Evolutionary conservation across 2,888 invertebrate genomes (phyloP).

Genomic region (Dryadula phaetusa): DNA sequence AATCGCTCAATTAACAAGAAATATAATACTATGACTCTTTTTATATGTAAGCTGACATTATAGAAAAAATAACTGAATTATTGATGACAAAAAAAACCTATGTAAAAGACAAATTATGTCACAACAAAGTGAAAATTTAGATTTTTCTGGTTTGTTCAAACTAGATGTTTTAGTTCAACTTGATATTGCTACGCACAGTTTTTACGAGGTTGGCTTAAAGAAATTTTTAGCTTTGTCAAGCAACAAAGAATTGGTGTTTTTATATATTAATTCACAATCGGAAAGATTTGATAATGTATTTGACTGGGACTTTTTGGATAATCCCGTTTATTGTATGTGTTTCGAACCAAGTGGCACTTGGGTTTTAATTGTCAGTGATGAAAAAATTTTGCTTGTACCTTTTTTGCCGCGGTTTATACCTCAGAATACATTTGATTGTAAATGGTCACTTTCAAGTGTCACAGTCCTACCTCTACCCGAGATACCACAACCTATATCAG

Average conservation of each 20-base stretch:
- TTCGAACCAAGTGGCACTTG: constrained; percentile 93
- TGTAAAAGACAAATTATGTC: constrained; percentile 59
- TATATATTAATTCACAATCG: constrained; percentile 68
- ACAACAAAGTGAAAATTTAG: constrained; percentile 66
- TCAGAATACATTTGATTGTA: constrained; percentile 73
- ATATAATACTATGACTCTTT: constrained; percentile 4
- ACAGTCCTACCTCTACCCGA: constrained; percentile 73
- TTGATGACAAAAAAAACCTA: neutral
- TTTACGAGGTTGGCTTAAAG: constrained; percentile 78
- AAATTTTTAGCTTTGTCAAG: constrained; percentile 77
- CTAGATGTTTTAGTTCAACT: constrained; percentile 75
- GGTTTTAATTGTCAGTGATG: constrained; percentile 86
- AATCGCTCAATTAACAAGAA: neutral
- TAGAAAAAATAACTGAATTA: neutral
- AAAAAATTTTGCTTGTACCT: constrained; percentile 77
- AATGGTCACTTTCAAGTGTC: constrained; percentile 79
- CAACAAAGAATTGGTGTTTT: constrained; percentile 70
- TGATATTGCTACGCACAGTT: constrained; percentile 69
- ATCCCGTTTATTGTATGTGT: constrained; percentile 88
- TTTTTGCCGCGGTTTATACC: constrained; percentile 76
- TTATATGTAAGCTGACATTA: neutral
- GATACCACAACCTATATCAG: constrained; percentile 82
- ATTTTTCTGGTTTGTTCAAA: constrained; percentile 79
- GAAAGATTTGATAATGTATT: constrained; percentile 71
- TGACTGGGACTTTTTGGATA: constrained; percentile 79